A percentile compares a stretch with the other conserved stretches of the same genome.
phyloP scores from a whole-genome alignment of 2,888 invertebrate genomes.

The Lithosia quadra region DNA sequence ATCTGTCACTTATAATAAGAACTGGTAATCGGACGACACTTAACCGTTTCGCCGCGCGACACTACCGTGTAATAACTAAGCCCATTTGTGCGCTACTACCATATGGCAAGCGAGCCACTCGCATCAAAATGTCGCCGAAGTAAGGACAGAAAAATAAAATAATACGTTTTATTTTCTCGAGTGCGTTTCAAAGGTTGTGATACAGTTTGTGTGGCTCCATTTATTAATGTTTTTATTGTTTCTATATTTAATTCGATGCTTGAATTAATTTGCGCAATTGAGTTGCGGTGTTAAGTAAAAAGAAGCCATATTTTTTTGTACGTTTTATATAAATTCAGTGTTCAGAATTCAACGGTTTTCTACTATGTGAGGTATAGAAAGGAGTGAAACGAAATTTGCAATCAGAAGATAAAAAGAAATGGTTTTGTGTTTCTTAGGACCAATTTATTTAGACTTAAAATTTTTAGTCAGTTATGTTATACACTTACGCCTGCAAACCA shows the following conservation, averaged over 20 bases:
- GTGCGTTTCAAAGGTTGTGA: conserved; percentile 14
- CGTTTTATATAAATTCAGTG: neutral
- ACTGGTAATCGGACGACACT: conserved; percentile 45
- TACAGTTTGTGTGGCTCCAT: conserved; percentile 13
- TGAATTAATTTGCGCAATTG: neutral
- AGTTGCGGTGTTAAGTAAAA: neutral
- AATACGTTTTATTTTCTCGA: conserved; percentile 15
- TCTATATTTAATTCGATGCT: conserved; percentile 14
- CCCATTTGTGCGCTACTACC: conserved; percentile 55
- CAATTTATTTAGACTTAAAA: too few species aligned
- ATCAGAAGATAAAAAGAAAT: too few species aligned
- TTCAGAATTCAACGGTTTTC: neutral
- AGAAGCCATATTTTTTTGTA: neutral
- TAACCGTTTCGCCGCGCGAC: conserved; percentile 54
- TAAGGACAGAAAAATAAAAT: conserved; percentile 54
- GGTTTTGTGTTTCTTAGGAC: too few species aligned
- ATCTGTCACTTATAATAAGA: conserved; percentile 46
- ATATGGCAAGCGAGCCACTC: conserved; percentile 26
- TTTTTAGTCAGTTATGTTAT: too few species aligned
- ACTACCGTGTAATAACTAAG: conserved; percentile 62
- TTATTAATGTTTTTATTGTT: conserved; percentile 5
- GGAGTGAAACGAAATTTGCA: too few species aligned
- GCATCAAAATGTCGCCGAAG: conserved; percentile 53
- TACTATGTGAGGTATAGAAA: too few species aligned
- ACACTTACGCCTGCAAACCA: too few species aligned